Percentiles rank a stretch among this genome's conserved stretches.
phyloP scores from a whole-genome alignment of 2,797 vertebrate genomes.

The Tragopan temminckii region DNA sequence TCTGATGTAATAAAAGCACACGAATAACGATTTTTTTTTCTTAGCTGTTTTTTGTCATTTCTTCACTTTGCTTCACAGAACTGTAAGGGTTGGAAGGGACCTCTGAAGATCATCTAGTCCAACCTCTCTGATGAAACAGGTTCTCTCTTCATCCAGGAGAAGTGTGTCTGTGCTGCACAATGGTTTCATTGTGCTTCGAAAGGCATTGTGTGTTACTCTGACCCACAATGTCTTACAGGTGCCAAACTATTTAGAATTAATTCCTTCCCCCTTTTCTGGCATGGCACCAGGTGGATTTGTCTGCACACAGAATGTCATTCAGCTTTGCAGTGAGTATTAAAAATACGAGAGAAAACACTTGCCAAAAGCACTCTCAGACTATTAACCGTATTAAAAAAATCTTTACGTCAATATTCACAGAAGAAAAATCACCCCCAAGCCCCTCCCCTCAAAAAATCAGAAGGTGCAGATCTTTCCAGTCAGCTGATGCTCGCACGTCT shows the following conservation, averaged over 20 bases:
- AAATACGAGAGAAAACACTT: neutral
- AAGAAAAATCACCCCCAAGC: neutral
- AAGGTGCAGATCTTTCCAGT: neutral
- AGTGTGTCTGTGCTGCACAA: neutral
- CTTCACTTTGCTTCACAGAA: neutral
- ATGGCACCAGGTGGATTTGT: neutral
- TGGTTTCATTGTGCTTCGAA: neutral
- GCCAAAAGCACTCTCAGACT: neutral
- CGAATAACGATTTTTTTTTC: neutral
- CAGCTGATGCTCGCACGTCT: neutral
- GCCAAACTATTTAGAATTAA: neutral
- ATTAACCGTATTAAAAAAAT: neutral
- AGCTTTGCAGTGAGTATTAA: conserved; percentile 1
- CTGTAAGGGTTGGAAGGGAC: neutral
- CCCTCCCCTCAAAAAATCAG: neutral
- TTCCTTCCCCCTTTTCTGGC: neutral
- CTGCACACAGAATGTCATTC: neutral
- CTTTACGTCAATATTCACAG: neutral
- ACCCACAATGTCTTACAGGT: neutral
- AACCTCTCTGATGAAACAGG: neutral
- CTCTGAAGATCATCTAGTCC: neutral
- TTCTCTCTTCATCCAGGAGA: neutral
- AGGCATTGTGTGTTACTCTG: neutral
- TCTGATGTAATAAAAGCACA: neutral
- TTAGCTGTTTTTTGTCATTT: neutral